phyloP scores from a whole-genome alignment of 2,888 invertebrate species.

The Hypena proboscidalis region DNA sequence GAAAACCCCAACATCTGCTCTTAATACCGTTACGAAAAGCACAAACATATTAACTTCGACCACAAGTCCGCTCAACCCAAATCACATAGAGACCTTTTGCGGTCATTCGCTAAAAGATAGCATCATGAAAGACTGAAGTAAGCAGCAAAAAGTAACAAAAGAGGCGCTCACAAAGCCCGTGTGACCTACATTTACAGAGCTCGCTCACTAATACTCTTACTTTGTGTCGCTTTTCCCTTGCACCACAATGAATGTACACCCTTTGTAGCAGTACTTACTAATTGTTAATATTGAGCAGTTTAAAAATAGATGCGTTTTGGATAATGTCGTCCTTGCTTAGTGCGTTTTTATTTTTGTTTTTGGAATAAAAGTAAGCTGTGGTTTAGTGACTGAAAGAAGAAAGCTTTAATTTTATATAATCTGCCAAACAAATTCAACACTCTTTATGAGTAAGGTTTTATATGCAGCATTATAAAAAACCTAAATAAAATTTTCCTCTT shows the following conservation, averaged over 20 bases:
- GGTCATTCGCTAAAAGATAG: conserved; percentile 61
- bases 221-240: conserved; percentile 57
- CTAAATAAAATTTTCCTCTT: too few species aligned
- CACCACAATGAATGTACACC: conserved; percentile 42
- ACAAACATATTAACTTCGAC: conserved; percentile 1
- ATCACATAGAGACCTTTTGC: conserved; percentile 52
- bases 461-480: too few species aligned
- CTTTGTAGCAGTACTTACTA: conserved; percentile 43
- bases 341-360: too few species aligned
- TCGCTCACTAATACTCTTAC: conserved; percentile 68
- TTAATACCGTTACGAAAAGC: too few species aligned
- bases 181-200: conserved; percentile 68
- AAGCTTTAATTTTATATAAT: too few species aligned
- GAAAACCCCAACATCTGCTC: too few species aligned
- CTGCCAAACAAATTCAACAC: too few species aligned
- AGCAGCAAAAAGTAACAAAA: conserved; percentile 72
- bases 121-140: conserved; percentile 50
- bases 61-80: conserved; percentile 41
- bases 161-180: conserved; percentile 63
- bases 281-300: conserved; percentile 45
- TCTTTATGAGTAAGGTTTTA: too few species aligned
- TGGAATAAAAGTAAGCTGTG: too few species aligned
- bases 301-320: conserved; percentile 12
- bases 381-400: too few species aligned
- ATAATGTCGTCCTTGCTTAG: too few species aligned